Conservation (phyloP, 2,888 invertebrate genomes). For the Epirrita christyi region DNA sequence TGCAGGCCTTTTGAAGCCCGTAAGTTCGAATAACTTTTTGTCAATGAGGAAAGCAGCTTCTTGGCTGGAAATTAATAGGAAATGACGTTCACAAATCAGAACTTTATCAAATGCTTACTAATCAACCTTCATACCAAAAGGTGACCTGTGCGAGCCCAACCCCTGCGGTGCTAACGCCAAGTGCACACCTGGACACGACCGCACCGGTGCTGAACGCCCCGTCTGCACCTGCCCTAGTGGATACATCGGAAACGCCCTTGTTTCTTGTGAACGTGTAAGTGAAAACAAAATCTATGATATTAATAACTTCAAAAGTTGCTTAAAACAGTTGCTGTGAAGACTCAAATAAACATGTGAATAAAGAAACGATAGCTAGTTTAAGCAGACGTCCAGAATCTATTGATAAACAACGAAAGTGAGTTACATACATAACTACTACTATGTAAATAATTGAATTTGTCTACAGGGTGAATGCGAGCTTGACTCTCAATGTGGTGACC, state of each 20-base stretch:
- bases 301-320: neutral
- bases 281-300: neutral
- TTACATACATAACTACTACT: too few species aligned
- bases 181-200: conserved; percentile 93
- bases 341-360: too few species aligned
- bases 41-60: neutral
- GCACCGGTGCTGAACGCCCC: conserved; percentile 91
- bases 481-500: conserved; percentile 90
- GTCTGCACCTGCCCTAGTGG: conserved; percentile 93
- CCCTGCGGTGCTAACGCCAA: conserved; percentile 93
- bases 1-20: conserved; percentile 93
- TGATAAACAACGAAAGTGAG: too few species aligned
- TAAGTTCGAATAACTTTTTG: conserved; percentile 66
- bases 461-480: conserved; percentile 90
- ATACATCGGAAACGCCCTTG: conserved; percentile 91
- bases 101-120: neutral
- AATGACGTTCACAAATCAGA: too few species aligned
- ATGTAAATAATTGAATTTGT: conserved; percentile 7
- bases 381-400: too few species aligned
- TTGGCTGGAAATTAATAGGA: too few species aligned
- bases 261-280: conserved; percentile 86
- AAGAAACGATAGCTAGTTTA: too few species aligned
- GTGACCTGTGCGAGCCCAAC: conserved; percentile 93
- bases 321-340: too few species aligned
- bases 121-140: conserved; percentile 62